Percentiles rank a stretch among this genome's conserved stretches.
phyloP scores from a whole-genome alignment of 2,113 vertebrate genomes.

The Ursus arctos region DNA sequence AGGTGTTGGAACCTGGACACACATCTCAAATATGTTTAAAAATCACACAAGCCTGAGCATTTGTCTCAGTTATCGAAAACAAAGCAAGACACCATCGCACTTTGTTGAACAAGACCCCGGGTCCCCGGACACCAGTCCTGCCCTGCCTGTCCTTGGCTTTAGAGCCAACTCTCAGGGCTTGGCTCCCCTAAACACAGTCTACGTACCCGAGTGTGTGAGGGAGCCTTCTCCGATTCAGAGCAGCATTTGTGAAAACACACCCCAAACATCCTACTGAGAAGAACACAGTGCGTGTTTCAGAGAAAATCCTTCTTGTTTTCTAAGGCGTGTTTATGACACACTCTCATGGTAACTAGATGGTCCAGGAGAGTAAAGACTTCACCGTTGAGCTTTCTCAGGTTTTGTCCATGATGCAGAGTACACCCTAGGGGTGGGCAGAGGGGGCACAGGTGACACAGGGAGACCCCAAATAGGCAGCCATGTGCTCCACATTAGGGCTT shows the following conservation, averaged over 20 bases:
- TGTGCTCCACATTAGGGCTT: background rate
- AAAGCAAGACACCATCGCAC: no score
- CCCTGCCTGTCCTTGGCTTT: background rate
- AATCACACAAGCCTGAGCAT: background rate
- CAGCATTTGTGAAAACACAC: background rate
- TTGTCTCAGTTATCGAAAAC: background rate
- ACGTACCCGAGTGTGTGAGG: background rate
- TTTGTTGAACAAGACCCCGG: background rate
- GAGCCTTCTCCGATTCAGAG: background rate
- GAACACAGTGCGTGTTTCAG: background rate
- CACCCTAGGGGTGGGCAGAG: background rate
- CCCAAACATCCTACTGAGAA: background rate
- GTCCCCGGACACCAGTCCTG: background rate
- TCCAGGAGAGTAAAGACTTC: constrained; percentile 16
- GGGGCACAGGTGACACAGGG: no score
- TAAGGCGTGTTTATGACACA: background rate
- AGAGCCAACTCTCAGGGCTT: background rate
- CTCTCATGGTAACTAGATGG: background rate
- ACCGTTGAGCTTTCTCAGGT: background rate
- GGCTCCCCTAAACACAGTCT: background rate
- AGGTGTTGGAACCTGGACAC: background rate
- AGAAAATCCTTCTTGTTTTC: background rate
- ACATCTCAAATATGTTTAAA: background rate
- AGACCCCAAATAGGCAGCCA: background rate
- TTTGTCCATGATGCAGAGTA: background rate